Percentiles rank a stretch among this genome's conserved stretches.
These are phyloP conservation scores for Hydrolagus affinis DNA, from an alignment of 2,113 vertebrate species.

Conservation along the genomic window DNA sequence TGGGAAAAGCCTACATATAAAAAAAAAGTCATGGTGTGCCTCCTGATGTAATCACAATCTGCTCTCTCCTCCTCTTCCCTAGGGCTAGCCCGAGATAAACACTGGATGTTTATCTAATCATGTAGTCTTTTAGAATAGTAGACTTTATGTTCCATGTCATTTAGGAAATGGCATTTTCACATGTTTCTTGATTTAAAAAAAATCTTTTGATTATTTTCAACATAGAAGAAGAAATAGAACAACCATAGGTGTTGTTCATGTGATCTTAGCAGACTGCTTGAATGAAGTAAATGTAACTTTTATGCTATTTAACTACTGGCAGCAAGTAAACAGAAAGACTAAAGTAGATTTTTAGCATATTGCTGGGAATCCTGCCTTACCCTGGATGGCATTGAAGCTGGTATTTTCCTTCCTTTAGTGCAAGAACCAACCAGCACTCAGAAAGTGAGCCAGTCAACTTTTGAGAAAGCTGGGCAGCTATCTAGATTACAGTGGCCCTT, in stretches of 20 bases:
- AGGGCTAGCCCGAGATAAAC: slow-evolving; percentile 66
- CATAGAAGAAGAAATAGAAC: not conserved
- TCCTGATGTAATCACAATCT: slow-evolving; percentile 43
- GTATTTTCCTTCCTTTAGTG: no score
- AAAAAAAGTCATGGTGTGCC: slow-evolving; percentile 44
- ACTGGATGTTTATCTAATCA: slow-evolving; percentile 69
- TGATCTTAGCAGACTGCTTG: not conserved
- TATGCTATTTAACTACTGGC: not conserved
- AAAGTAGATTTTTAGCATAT: not conserved
- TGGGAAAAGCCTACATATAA: slow-evolving; percentile 46
- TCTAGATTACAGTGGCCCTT: no score
- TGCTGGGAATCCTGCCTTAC: not conserved
- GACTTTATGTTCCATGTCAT: slow-evolving; percentile 41
- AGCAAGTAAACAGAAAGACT: no score
- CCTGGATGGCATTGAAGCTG: not conserved
- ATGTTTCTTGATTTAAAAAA: slow-evolving; percentile 9
- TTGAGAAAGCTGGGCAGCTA: no score
- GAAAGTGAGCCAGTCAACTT: no score
- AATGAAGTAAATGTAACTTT: not conserved
- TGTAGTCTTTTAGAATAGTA: slow-evolving; percentile 49
- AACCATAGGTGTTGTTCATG: not conserved
- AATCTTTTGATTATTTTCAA: slow-evolving; percentile 25
- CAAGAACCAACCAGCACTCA: no score
- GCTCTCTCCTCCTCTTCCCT: slow-evolving; percentile 49
- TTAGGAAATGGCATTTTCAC: not conserved